Percentiles rank a stretch among this genome's conserved stretches.
phyloP scores from a whole-genome alignment of 2,888 invertebrate genomes.

The Penaeus monodon region DNA sequence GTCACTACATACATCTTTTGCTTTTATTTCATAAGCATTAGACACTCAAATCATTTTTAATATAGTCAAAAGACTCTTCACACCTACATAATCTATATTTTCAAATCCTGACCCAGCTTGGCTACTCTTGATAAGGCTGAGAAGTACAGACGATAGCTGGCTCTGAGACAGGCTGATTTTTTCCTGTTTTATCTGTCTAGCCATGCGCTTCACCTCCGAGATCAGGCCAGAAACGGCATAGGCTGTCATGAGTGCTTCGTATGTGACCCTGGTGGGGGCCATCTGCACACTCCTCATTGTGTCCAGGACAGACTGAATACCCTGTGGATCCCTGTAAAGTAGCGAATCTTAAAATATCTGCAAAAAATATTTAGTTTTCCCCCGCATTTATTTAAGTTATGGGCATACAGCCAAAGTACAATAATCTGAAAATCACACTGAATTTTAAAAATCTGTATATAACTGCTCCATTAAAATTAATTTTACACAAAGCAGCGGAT shows the following conservation, averaged over 20 bases:
- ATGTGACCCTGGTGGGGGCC: constrained; percentile 10
- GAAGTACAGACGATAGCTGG: constrained; percentile 5
- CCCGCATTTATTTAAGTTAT: too few relatives aligned
- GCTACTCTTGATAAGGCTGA: not conserved
- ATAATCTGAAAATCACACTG: too few relatives aligned
- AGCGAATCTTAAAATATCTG: not conserved
- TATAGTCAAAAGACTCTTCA: not conserved
- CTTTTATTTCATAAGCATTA: too few relatives aligned
- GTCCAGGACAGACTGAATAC: not conserved
- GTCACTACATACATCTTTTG: too few relatives aligned
- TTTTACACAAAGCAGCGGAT: too few relatives aligned
- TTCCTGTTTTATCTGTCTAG: not conserved
- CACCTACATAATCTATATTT: constrained; percentile 9
- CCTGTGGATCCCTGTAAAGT: not conserved
- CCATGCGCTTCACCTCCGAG: not conserved
- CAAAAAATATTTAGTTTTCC: too few relatives aligned
- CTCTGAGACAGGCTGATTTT: not conserved
- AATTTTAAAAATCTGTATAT: too few relatives aligned
- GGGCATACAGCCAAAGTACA: too few relatives aligned
- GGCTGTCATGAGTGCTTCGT: constrained; percentile 6
- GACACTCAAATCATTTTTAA: too few relatives aligned
- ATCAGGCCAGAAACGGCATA: not conserved
- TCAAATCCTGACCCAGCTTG: constrained; percentile 1
- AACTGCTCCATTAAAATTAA: too few relatives aligned
- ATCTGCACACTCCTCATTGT: constrained; percentile 14